Percentiles rank a stretch among this genome's conserved stretches.
phyloP scores from a whole-genome alignment of 2,797 vertebrate species.

The Acrossocheilus fasciatus region DNA sequence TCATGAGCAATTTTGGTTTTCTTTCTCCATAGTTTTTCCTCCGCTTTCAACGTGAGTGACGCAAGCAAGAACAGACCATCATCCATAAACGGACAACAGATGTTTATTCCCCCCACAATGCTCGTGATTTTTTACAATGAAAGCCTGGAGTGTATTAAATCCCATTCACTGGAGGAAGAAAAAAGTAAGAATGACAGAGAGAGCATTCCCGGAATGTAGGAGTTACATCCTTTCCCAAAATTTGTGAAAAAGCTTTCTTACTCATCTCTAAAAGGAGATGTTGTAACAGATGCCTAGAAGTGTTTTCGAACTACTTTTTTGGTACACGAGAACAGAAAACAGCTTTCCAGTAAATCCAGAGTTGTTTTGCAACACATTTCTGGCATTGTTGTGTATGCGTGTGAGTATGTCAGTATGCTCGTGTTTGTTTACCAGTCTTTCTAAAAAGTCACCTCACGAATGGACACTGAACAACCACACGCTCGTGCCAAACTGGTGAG shows the following conservation, averaged over 20 bases:
- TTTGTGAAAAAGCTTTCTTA: constrained; percentile 24
- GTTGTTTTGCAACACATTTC: constrained; percentile 31
- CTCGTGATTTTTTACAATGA: constrained; percentile 40
- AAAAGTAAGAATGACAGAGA: constrained; percentile 11
- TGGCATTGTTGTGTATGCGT: constrained; percentile 14
- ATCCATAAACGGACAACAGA: constrained; percentile 6
- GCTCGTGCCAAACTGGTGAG: constrained; percentile 49
- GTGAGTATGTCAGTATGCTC: constrained; percentile 8
- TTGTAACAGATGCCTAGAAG: constrained; percentile 37
- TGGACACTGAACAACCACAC: constrained; percentile 40
- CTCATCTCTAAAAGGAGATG: constrained; percentile 40
- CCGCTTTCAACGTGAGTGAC: neutral
- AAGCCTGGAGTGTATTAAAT: constrained; percentile 27
- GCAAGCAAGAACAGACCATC: neutral
- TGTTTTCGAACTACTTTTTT: constrained; percentile 40
- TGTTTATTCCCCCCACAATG: constrained; percentile 15
- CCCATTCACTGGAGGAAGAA: constrained; percentile 23
- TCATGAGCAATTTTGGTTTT: neutral
- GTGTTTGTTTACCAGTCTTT: constrained; percentile 45
- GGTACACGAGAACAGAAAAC: constrained; percentile 29
- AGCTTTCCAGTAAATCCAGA: constrained; percentile 44
- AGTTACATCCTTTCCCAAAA: constrained; percentile 56
- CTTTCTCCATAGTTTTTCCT: neutral
- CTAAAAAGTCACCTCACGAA: constrained; percentile 46
- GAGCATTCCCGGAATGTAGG: constrained; percentile 34